Conservation (phyloP, 2,888 invertebrate species). For the Tetragnatha montana region DNA sequence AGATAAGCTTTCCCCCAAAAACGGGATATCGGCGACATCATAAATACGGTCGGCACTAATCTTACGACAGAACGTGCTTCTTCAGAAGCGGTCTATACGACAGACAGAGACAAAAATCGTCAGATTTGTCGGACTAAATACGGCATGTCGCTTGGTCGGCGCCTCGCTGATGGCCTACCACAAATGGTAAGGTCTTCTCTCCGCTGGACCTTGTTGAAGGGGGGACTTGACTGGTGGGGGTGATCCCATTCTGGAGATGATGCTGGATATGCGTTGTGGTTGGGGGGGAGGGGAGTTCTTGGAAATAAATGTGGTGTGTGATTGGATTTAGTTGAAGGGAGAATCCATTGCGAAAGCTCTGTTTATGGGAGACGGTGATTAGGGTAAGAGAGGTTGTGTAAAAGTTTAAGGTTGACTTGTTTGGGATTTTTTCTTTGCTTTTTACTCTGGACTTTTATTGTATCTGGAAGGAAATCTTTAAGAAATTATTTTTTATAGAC, state of each 20-base stretch:
- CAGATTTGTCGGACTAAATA: slow-evolving; percentile 43
- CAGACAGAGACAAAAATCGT: slow-evolving; percentile 18
- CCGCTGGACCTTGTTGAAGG: neutral
- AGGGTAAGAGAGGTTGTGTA: too few species aligned
- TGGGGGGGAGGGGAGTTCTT: too few species aligned
- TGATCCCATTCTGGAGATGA: neutral
- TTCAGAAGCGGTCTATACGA: neutral
- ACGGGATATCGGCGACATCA: neutral
- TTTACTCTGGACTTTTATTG: too few species aligned
- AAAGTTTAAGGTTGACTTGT: too few species aligned
- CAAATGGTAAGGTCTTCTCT: slow-evolving; percentile 21
- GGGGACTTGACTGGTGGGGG: neutral
- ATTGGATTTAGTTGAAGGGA: too few species aligned
- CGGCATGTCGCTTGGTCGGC: slow-evolving; percentile 22
- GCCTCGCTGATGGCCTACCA: slow-evolving; percentile 26
- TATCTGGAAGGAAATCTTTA: too few species aligned
- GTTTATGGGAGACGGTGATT: too few species aligned
- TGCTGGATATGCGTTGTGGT: too few species aligned
- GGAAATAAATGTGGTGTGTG: too few species aligned
- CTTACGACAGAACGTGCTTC: slow-evolving; percentile 22
- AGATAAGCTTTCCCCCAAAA: slow-evolving; percentile 1
- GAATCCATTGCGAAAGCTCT: too few species aligned
- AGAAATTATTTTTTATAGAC: too few species aligned
- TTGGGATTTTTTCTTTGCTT: too few species aligned
- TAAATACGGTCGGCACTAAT: neutral